Base-by-base conservation (phyloP, 2,888 invertebrate genomes). In the Epistrophe eligans region DNA sequence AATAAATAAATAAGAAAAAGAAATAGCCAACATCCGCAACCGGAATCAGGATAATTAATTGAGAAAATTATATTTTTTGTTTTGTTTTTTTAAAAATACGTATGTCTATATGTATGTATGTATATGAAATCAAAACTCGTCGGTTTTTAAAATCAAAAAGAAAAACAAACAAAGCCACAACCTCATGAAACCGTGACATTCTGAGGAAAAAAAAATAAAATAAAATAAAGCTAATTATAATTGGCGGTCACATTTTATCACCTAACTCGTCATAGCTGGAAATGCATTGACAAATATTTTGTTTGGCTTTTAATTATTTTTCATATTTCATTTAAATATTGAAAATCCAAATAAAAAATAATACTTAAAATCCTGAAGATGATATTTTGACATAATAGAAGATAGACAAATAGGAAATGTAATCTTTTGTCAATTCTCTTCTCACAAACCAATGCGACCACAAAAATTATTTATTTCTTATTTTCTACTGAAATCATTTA, bases 21-120 rank as follows among this genome's bases (percentile, higher is more conserved):
- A 40, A 62, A 24, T 13, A 40, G 4, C 38, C 43, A 24, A 1
- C 48, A 66, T 66, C 48, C 66, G 48, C 66, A 48, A 50, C 48
- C 66, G 66, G 66, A 66, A 48, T 48, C 45, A 48, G 48, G 48
- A 66, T 66, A 66, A 66, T 66, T 50, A 66, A 66, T 64, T 64
- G 15, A 43, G 15, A 43, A 62, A 43, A 62, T 32, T 43, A 7
- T 15, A 13, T 48, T 32, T 38, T 19, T 17, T 32, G n/a, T 58
- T 58, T 35, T 28, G 8, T n/a, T 57, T 17, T 35, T 3, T 24
- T 24, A 24, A 2, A 24, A 24, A 24, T 24, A 24, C 24, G 3
- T 24, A 60, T n/a, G n/a, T n/a, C n/a, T n/a, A n/a, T n/a, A n/a
- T n/a, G n/a, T 19, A 19, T 28, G 17, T 11, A 10, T 3, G 2